These are phyloP conservation scores for Corydoras sp. DNA, from an alignment of 2,113 vertebrate species.

Conservation along the genomic window DNA sequence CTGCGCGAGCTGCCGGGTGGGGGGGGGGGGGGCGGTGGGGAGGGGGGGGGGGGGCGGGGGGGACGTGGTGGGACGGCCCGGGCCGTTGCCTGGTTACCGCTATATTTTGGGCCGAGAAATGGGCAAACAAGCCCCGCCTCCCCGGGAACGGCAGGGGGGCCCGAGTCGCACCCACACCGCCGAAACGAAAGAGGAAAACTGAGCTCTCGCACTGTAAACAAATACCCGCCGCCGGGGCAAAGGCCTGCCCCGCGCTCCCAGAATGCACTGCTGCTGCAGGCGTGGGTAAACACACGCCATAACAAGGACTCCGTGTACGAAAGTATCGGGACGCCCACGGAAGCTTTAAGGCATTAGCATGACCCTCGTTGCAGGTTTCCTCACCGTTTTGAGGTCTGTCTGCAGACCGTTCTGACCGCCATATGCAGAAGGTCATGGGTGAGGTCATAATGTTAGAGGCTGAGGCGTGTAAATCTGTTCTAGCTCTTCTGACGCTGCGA, in stretches of 20 bases:
- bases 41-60: constrained; percentile 49
- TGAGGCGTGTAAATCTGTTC: no score
- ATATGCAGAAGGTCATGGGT: no score
- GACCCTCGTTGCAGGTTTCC: no score
- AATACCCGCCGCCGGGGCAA: constrained; percentile 20
- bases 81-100: constrained; percentile 68
- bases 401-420: no score
- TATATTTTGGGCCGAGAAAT: constrained; percentile 69
- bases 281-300: no score
- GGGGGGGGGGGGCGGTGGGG: constrained; percentile 46
- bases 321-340: no score
- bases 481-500: no score
- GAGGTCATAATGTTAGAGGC: no score
- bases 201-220: constrained; percentile 30
- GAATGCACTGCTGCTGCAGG: background rate
- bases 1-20: constrained; percentile 54
- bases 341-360: no score
- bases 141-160: constrained; percentile 55
- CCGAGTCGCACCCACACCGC: constrained; percentile 25
- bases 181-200: constrained; percentile 30
- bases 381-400: no score
- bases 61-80: constrained; percentile 58
- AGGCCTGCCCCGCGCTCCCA: background rate
- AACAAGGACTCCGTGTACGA: no score
- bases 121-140: constrained; percentile 64